Conservation (phyloP, 2,888 invertebrate species). For the Melieria crassipennis region DNA sequence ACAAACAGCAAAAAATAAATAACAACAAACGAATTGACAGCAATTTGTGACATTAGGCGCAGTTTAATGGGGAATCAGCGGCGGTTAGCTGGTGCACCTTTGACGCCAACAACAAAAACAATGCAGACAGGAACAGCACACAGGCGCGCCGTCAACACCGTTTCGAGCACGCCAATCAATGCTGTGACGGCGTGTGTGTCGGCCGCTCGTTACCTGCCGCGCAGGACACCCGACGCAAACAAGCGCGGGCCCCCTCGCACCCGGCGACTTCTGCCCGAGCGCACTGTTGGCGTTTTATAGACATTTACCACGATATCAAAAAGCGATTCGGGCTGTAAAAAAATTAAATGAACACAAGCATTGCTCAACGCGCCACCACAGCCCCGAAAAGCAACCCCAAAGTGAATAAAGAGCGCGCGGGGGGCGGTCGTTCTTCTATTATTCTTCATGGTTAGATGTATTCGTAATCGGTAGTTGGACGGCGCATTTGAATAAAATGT, state of each 20-base stretch:
- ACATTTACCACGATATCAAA: slow-evolving; percentile 55
- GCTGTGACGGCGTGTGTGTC: slow-evolving; percentile 15
- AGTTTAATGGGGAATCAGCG: slow-evolving; percentile 19
- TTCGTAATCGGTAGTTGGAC: too few relatives aligned
- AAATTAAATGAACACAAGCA: slow-evolving; percentile 56
- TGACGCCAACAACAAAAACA: not conserved
- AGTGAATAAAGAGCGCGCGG: too few relatives aligned
- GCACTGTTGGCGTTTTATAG: slow-evolving; percentile 50
- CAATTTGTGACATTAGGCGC: slow-evolving; percentile 31
- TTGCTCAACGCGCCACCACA: slow-evolving; percentile 38
- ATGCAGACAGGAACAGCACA: slow-evolving; percentile 2
- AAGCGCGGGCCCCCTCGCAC: not conserved
- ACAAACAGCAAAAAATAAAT: not conserved
- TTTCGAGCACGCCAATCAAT: slow-evolving; percentile 34
- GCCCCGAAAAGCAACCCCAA: too few relatives aligned
- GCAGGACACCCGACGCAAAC: slow-evolving; percentile 13
- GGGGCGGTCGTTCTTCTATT: too few relatives aligned
- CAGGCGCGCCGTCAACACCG: not conserved
- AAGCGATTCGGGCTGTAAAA: slow-evolving; percentile 49
- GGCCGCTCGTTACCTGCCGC: slow-evolving; percentile 10
- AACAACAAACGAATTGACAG: slow-evolving; percentile 26
- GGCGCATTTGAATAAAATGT: too few relatives aligned
- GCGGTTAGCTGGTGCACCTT: not conserved
- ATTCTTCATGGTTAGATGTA: too few relatives aligned
- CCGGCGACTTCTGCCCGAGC: not conserved